Evolutionary conservation across 2,888 invertebrate species (phyloP).

Genomic region (Epinotia demarniana): DNA sequence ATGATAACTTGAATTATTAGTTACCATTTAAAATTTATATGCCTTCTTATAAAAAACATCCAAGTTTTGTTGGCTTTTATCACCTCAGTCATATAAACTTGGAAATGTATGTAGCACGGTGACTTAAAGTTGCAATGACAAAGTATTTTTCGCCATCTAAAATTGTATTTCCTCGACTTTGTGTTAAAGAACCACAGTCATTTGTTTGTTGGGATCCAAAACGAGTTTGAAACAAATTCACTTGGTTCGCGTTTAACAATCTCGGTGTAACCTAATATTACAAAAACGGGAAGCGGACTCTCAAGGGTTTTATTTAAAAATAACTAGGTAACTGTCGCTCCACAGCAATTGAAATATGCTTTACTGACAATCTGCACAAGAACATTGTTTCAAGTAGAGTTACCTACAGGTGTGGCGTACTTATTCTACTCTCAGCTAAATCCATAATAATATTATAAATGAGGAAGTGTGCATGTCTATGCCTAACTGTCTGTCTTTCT

Average conservation of each 20-base stretch:
- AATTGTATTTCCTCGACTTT: conserved; percentile 62
- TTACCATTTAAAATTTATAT: not conserved
- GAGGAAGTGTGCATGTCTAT: too few species aligned
- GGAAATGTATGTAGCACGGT: conserved; percentile 18
- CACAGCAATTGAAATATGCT: conserved; percentile 11
- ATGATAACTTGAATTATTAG: too few species aligned
- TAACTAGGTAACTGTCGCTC: conserved; percentile 4
- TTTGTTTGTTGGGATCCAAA: conserved; percentile 65
- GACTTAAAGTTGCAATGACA: conserved; percentile 27
- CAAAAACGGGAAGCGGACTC: conserved; percentile 40
- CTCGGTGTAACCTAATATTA: conserved; percentile 58
- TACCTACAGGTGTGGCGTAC: not conserved
- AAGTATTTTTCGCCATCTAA: conserved; percentile 23
- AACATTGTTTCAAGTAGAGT: not conserved
- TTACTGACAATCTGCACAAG: conserved; percentile 8
- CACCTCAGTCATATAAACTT: conserved; percentile 17
- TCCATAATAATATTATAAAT: too few species aligned
- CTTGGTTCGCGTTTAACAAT: conserved; percentile 67
- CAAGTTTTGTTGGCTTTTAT: conserved; percentile 10
- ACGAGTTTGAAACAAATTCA: conserved; percentile 71
- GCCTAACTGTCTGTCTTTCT: too few species aligned
- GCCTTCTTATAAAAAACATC: not conserved
- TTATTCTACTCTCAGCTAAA: not conserved
- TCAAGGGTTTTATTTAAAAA: conserved; percentile 41
- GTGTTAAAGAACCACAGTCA: conserved; percentile 70